Evolutionary conservation across 2,797 vertebrate genomes (phyloP).

Genomic region (Okamejei kenojei): DNA sequence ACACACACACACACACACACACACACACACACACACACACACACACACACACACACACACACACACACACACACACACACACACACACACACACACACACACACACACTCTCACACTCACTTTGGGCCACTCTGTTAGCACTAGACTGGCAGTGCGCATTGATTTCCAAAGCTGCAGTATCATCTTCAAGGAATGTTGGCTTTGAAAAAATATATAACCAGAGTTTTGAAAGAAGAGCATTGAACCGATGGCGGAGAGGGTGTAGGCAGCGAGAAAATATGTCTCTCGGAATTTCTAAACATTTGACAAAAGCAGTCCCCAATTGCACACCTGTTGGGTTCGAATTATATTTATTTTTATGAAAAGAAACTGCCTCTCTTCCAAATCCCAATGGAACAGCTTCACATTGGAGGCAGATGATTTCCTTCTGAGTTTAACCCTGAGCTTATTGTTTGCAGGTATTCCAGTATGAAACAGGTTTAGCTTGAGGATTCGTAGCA

Average conservation of each 20-base stretch:
- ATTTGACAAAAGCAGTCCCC: not conserved
- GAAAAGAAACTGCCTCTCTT: not conserved
- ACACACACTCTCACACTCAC: not conserved
- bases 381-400: not conserved
- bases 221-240: constrained; percentile 22
- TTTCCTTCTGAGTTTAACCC: not conserved
- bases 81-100: too few species aligned
- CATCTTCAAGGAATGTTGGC: constrained; percentile 16
- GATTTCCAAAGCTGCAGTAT: constrained; percentile 3
- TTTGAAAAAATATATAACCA: not conserved
- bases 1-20: too few species aligned
- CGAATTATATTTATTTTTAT: not conserved
- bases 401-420: not conserved
- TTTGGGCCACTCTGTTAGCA: not conserved
- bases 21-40: too few species aligned
- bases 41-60: too few species aligned
- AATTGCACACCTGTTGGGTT: constrained; percentile 15
- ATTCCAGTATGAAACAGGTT: not conserved
- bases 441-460: not conserved
- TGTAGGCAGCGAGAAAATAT: not conserved
- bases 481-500: not conserved
- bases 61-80: too few species aligned
- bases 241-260: not conserved
- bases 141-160: not conserved
- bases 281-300: constrained; percentile 22